Conservation (phyloP, 2,888 invertebrate species). For the Hypsopygia costalis region DNA sequence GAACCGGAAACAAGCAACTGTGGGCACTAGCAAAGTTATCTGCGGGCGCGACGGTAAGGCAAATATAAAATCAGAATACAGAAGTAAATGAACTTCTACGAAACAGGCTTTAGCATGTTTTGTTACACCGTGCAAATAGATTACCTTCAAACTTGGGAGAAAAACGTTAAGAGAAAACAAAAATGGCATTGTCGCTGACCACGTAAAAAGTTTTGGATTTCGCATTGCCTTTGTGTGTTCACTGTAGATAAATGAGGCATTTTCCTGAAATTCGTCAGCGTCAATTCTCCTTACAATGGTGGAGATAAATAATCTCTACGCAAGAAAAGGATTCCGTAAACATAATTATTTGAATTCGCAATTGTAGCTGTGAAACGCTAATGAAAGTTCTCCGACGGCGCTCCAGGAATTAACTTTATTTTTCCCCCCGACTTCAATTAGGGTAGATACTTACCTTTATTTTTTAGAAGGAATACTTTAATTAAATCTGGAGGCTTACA, state of each 20-base stretch:
- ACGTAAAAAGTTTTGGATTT: slow-evolving; percentile 78
- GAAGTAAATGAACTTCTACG: slow-evolving; percentile 43
- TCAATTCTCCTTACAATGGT: slow-evolving; percentile 74
- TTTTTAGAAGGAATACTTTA: slow-evolving; percentile 61
- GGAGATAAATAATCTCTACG: slow-evolving; percentile 77
- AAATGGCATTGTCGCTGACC: slow-evolving; percentile 75
- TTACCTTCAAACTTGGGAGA: slow-evolving; percentile 57
- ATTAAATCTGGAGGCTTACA: slow-evolving; percentile 60
- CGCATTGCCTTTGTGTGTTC: slow-evolving; percentile 72
- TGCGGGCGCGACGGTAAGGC: slow-evolving; percentile 60
- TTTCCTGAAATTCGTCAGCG: slow-evolving; percentile 77
- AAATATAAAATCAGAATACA: slow-evolving; percentile 58
- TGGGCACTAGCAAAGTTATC: slow-evolving; percentile 56
- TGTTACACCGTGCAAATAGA: slow-evolving; percentile 44
- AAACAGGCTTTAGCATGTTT: slow-evolving; percentile 35
- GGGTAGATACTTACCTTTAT: slow-evolving; percentile 41
- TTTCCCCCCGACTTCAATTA: slow-evolving; percentile 61
- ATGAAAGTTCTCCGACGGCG: slow-evolving; percentile 65
- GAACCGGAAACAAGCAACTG: slow-evolving; percentile 48
- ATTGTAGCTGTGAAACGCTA: slow-evolving; percentile 72
- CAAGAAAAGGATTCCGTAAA: slow-evolving; percentile 79
- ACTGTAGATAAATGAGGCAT: slow-evolving; percentile 74
- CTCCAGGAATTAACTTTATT: slow-evolving; percentile 63
- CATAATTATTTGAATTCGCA: slow-evolving; percentile 78
- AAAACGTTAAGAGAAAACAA: slow-evolving; percentile 71